phyloP scores from a whole-genome alignment of 1,140 invertebrate genomes.

The Rhopalosiphum maidis region DNA sequence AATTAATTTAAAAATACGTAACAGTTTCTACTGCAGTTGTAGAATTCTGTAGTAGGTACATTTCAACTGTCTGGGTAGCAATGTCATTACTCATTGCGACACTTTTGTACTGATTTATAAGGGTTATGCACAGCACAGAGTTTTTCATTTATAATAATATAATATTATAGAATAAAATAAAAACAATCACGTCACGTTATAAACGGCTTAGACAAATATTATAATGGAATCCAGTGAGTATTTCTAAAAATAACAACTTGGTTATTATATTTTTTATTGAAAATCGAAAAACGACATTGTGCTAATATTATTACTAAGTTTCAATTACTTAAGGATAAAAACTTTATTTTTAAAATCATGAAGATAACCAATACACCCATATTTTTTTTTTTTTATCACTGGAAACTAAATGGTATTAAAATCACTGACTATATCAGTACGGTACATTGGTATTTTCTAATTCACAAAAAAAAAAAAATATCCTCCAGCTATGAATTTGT shows the following conservation, averaged over 20 bases:
- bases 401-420: neutral
- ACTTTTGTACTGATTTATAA: neutral
- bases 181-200: neutral
- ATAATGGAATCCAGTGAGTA: neutral
- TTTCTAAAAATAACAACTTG: neutral
- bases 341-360: neutral
- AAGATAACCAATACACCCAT: neutral
- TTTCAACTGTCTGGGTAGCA: neutral
- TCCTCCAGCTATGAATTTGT: neutral
- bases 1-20: conserved; percentile 13
- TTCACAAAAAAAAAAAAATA: neutral
- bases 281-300: neutral
- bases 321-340: neutral
- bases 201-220: neutral
- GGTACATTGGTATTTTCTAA: neutral
- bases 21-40: neutral
- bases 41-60: neutral
- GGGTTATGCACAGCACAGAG: neutral
- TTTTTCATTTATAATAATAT: neutral
- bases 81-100: neutral
- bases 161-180: neutral
- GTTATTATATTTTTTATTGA: neutral
- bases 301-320: neutral
- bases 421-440: neutral
- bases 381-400: neutral